Base-by-base conservation (phyloP, 2,113 vertebrate genomes). In the Tragelaphus imberbis region DNA sequence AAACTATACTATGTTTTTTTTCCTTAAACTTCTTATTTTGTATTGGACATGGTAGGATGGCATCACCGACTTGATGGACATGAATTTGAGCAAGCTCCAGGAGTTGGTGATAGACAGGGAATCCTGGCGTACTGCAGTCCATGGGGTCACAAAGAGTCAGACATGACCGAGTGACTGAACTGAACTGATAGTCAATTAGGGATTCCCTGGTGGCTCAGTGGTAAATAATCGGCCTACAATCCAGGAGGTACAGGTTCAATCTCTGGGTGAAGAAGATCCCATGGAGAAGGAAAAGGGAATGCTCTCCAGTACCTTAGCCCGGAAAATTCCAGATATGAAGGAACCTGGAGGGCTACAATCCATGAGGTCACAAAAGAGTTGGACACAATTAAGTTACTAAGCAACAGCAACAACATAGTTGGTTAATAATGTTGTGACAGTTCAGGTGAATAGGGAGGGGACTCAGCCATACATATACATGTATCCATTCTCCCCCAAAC, bases 1-100 rank as follows among this genome's bases (percentile, higher is more conserved):
- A 49, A 86, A 93, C 90, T 82, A 65, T 55, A 21, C 19, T 65
- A 36, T 27, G 16, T 75, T 68, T 96, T 65, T 84, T 13, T 49
- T 71, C 15, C 27, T 36, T 23, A 71, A 93, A 75, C 71, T 77
- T 77, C 40, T 77, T 77, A 77, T 27, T 77, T 77, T 77, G 36
- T 25, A 77, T 44, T 77, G 71, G 71, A 36, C 33, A 36, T 71
- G 65, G n/a, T 21, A 21, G n/a, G n/a, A 36, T 71, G 65, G n/a
- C n/a, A 71, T 71, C 65, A 71, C 17, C 4, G 2, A 71, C 65
- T 71, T 1, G 19, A 71, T 36, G 17, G 17, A 71, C n/a, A 71
- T 23, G n/a, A 36, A 19, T 71, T 71, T 36, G 65, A 36, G 65
- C 65, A 36, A 36, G 65, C n/a, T 71, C 65, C 19, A 71, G n/a